These are phyloP conservation scores for Artibeus jamaicensis DNA, from an alignment of 2,797 vertebrate species.

Conservation along the genomic window DNA sequence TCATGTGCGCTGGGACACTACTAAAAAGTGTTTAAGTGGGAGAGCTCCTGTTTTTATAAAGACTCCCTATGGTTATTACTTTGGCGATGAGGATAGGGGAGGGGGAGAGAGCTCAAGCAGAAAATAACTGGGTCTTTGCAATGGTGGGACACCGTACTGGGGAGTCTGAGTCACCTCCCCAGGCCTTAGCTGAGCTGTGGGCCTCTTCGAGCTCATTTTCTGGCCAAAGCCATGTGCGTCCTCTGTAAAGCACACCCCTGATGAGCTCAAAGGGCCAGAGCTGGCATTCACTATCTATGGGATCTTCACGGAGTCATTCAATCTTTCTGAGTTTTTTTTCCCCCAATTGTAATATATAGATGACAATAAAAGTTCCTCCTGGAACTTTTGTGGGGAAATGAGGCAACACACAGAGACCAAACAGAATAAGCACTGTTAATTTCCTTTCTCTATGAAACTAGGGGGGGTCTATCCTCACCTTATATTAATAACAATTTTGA, in stretches of 20 bases:
- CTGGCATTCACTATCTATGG: background rate
- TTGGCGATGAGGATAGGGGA: background rate
- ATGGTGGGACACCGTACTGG: background rate
- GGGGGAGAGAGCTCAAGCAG: background rate
- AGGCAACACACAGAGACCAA: background rate
- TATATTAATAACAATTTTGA: background rate
- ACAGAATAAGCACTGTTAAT: background rate
- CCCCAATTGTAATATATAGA: background rate
- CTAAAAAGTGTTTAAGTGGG: background rate
- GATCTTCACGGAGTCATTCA: background rate
- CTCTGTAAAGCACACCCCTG: background rate
- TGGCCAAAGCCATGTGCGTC: background rate
- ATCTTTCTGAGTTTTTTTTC: background rate
- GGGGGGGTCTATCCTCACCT: background rate
- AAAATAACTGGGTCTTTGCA: background rate
- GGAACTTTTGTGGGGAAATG: background rate
- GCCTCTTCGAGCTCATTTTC: background rate
- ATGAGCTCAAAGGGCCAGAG: background rate
- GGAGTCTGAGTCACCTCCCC: background rate
- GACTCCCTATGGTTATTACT: background rate
- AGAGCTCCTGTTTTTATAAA: background rate
- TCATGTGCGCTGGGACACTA: background rate
- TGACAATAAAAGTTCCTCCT: background rate
- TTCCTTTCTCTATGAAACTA: background rate
- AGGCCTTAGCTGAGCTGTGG: fast-evolving